These are phyloP conservation scores for Salpingus planirostris DNA, from an alignment of 2,888 invertebrate species.

Conservation along the genomic window DNA sequence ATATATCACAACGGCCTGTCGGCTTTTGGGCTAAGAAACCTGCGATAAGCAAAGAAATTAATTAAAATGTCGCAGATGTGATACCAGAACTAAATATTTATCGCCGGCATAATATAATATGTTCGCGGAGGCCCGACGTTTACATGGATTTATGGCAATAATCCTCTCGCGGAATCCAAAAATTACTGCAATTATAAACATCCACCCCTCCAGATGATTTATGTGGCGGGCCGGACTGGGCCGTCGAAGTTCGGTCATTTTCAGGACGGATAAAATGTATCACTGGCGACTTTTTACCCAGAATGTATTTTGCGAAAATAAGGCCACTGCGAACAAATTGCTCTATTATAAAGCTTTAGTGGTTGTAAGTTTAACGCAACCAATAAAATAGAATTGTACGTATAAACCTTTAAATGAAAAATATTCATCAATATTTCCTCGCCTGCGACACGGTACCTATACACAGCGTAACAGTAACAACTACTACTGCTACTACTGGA, in stretches of 20 bases:
- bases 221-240: too few species aligned
- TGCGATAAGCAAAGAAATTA: constrained; percentile 30
- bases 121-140: too few species aligned
- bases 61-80: constrained; percentile 27
- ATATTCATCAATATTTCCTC: constrained; percentile 9
- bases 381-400: constrained; percentile 10
- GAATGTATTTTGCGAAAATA: constrained; percentile 8
- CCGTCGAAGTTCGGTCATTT: too few species aligned
- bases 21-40: constrained; percentile 24
- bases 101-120: too few species aligned
- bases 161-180: too few species aligned
- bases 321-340: constrained; percentile 9
- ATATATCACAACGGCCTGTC: constrained; percentile 27
- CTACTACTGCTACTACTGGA: too few species aligned
- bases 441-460: too few species aligned
- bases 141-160: too few species aligned
- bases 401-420: constrained; percentile 8
- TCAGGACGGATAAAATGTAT: too few species aligned
- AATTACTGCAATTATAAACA: too few species aligned
- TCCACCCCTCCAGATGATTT: too few species aligned
- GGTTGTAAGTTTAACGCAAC: constrained; percentile 9
- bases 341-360: constrained; percentile 13
- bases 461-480: too few species aligned
- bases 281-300: constrained; percentile 6
- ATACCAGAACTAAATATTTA: constrained; percentile 24